Base-by-base conservation (phyloP, 2,113 vertebrate genomes). In the Tinamus guttatus region DNA sequence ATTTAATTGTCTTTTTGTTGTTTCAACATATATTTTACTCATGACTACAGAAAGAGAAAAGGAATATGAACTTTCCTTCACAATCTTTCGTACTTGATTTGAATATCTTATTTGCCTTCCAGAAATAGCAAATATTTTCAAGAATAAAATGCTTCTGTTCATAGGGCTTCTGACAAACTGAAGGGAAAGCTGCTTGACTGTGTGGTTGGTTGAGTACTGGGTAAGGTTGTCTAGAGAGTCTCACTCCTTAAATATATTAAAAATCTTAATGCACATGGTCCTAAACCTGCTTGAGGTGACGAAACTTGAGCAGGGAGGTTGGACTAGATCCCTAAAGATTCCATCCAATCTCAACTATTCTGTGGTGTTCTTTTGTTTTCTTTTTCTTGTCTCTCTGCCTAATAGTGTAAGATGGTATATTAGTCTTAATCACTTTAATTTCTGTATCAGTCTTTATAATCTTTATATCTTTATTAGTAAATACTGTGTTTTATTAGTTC, bases 371-470 rank as follows among this genome's bases (percentile, higher is more conserved):
- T 81, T 41, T 30, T 85, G 16, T 28, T 47, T 60, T 86, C 89
- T 89, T 68, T 74, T 11, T 41, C 17, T 41, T 9, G 7, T 41
- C 64, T 90, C 7, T 62, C 25, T 9, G 21, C 89, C 87, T 91
- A 74, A n/a, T 79, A 84, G 59, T 92, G 20, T 85, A 91, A 49
- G 69, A 67, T 38, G 34, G 14, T 41, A 67, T 28, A n/a, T 96
- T 82, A 95, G 16, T 56, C 40, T 89, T 95, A 91, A 79, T 92
- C 41, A 49, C 14, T 89, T 85, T 95, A 78, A 11, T 62, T 38
- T 80, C 47, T 16, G 81, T 64, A 92, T 94, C 40, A 86, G 14
- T 76, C 64, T 83, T 93, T 49, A 68, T 81, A 87, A 21, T 89
- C 95, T n/a, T 68, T 8, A 25, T 54, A 8, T 16, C 77, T 79